Evolutionary conservation across 2,113 vertebrate genomes (phyloP), one percentile per base, ranked within the genome.

Genomic region (Melozone crissalis): DNA sequence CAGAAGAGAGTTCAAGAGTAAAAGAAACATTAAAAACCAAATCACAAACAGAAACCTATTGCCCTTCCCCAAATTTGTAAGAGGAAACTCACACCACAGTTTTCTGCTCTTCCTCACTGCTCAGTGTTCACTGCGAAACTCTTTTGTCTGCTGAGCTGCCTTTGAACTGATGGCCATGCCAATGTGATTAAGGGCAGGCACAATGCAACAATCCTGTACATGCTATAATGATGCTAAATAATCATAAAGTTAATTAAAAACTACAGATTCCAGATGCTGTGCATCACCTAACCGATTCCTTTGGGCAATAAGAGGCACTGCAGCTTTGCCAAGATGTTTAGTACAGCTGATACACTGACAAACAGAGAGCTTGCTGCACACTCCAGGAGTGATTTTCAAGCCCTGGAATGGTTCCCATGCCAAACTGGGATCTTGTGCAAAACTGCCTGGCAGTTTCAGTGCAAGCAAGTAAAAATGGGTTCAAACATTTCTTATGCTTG

Each of bases 241-340:
- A 98, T 97, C 97, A 96, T 95, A 97, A 96, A 98, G 97, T 95
- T 98, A 98, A 98, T 98, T 97, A 96, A 97, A 96, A 98, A 97
- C 92, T 97, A 97, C 94, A 96, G 96, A 95, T 94, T 98, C 98
- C 98, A 98, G 98, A 98, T 98, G 98, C 97, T 89, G 95, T 76
- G 79, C 90, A 91, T 97, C 97, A 97, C 97, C 97, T 97, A 95
- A 74, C 90, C 0, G 88, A 94, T 94, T 97, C 98, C 98, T 98
- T 26, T 83, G 97, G 97, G 98, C 96, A 95, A 75, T 87, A 90
- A 95, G 94, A 97, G 68, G 68, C 35, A 18, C 55, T 46, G 93
- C 92, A 89, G 95, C 68, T n/a, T 80, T 97, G 97, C 97, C 97
- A 97, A 96, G 91, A 95, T 88, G 68, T 96, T 97, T 86, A 95